Evolutionary conservation across 1,140 invertebrate genomes (phyloP), one percentile per base, ranked within the genome.

Genomic region (Drosophila nebulosa): DNA sequence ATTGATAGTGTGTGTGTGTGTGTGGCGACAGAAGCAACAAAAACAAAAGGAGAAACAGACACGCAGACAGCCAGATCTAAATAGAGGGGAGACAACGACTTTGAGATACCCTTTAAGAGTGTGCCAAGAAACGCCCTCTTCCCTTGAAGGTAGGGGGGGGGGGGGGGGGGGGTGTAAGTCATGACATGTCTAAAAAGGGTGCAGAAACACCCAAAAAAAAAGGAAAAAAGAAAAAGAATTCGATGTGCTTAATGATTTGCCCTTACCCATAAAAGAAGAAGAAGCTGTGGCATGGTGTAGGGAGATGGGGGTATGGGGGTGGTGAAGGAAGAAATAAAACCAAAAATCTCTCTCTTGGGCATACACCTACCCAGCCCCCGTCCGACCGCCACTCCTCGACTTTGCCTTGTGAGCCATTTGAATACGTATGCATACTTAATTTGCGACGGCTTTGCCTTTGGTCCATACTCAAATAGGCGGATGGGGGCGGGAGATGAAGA

Each of bases 391-490:
- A 60, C 60, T 66, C 27, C 10, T 9, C 27, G 56, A 26, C 56
- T 64, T 65, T 73, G 75, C 63, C 71, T 75, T 79, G 71, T 81
- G 78, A 88, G 70, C 74, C 75, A 83, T 86, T 86, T 86, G 83
- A 86, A 86, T 88, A 78, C 83, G 83, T 83, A 86, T 86, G 83
- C 83, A 86, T 86, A 86, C 74, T 86, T 86, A 86, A 86, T 86
- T 86, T 86, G 78, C 74, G 74, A 81, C 74, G 80, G 78, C 81
- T 86, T 84, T 79, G 79, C 50, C 71, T 75, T 39, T 46, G 64
- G 61, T 36, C 66, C 60, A 27, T 10, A 52, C 64, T 62, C 30
- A 67, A 78, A 73, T 46, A n/a, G 30, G 60, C 63, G 18, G 35
- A 16, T n/a, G 14, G 18, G 6, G 3, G 2, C 10, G 30, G 30